Evolutionary conservation across 1,140 invertebrate species (phyloP).

Genomic region (Drosophila tsacasi): DNA sequence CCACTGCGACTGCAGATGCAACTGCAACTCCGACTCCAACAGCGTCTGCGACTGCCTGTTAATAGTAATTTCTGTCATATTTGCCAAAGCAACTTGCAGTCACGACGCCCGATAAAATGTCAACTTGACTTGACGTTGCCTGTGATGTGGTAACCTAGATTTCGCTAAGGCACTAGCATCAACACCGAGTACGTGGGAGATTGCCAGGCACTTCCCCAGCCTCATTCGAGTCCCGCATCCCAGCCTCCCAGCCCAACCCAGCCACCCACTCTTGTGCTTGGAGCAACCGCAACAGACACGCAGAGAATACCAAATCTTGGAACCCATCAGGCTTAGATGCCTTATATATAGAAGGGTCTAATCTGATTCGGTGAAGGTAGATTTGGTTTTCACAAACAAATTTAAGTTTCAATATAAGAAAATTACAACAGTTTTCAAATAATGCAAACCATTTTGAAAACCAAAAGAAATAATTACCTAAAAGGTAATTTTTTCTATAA

Average conservation of each 20-base stretch:
- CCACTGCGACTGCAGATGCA: constrained; percentile 1
- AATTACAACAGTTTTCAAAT: background rate
- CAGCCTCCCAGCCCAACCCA: background rate
- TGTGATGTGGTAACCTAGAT: constrained; percentile 61
- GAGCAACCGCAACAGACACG: constrained; percentile 21
- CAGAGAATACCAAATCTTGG: constrained; percentile 5
- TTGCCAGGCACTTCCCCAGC: constrained; percentile 11
- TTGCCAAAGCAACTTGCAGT: constrained; percentile 56
- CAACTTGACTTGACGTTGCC: constrained; percentile 69
- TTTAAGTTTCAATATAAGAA: background rate
- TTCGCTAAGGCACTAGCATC: constrained; percentile 29
- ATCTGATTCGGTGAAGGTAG: background rate
- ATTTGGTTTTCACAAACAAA: background rate
- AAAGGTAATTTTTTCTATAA: background rate
- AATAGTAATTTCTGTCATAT: constrained; percentile 77
- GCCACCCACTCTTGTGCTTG: constrained; percentile 12
- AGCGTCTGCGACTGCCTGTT: constrained; percentile 45
- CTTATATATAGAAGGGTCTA: background rate
- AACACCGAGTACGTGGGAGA: constrained; percentile 32
- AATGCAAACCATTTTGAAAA: too few relatives aligned
- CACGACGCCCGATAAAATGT: constrained; percentile 65
- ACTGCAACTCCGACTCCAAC: constrained; percentile 1
- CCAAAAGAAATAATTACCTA: too few relatives aligned
- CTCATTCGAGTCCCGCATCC: too few relatives aligned
- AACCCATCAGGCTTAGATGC: background rate